A percentile compares a stretch with the other conserved stretches of the same genome.
These are phyloP conservation scores for Stomatorhinus ivindoensis DNA, from an alignment of 2,113 vertebrate genomes.

Conservation along the genomic window DNA sequence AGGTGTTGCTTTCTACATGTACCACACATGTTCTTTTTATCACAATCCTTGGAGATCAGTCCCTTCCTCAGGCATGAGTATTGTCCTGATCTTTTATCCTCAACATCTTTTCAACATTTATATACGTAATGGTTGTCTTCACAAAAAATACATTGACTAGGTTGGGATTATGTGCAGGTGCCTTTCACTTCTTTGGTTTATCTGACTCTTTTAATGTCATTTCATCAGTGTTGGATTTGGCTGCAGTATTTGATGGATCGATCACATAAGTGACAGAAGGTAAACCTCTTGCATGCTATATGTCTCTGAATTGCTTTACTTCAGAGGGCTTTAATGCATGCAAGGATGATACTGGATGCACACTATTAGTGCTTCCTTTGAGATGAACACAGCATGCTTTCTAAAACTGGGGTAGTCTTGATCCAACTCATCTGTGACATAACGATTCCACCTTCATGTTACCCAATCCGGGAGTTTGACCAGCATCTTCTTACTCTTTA, in stretches of 20 bases:
- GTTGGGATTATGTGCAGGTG: not conserved
- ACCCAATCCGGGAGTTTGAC: not conserved
- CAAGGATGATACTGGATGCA: not conserved
- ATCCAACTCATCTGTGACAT: not conserved
- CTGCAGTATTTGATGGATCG: not conserved
- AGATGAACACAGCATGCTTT: not conserved
- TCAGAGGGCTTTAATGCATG: not conserved
- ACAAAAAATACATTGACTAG: not conserved
- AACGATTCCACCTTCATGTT: not conserved
- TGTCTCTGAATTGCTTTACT: not conserved
- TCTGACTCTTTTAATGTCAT: not conserved
- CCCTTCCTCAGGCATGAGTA: not conserved
- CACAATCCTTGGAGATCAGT: not conserved
- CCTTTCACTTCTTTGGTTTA: not conserved
- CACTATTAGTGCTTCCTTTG: not conserved
- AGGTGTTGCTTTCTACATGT: not conserved
- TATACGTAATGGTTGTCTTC: not conserved
- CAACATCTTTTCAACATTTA: not conserved
- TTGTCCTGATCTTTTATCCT: not conserved
- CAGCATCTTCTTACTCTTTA: not conserved
- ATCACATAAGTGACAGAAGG: not conserved
- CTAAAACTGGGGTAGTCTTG: not conserved
- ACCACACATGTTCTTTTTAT: no score
- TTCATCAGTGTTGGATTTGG: not conserved
- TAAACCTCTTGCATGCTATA: not conserved